Percentiles rank a stretch among this genome's conserved stretches.
Evolutionary conservation across 2,888 invertebrate species (phyloP).

Genomic region (Smittia sp.): DNA sequence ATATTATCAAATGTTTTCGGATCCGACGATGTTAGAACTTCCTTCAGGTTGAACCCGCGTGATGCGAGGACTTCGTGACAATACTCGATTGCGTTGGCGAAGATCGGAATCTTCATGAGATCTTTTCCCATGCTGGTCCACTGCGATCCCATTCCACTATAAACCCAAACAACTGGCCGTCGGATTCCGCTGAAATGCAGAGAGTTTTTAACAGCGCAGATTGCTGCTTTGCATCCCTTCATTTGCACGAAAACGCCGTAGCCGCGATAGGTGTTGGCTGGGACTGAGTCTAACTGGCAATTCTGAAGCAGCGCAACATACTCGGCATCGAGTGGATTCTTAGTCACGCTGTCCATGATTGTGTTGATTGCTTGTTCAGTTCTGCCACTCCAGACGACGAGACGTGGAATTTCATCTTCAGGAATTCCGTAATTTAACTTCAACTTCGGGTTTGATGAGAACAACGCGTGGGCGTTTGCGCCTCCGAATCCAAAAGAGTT

Average conservation of each 20-base stretch:
- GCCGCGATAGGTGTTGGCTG: slow-evolving; percentile 67
- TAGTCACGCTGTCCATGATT: slow-evolving; percentile 61
- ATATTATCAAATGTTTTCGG: slow-evolving; percentile 66
- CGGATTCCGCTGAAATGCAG: slow-evolving; percentile 62
- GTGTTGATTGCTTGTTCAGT: slow-evolving; percentile 66
- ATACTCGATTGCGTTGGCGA: slow-evolving; percentile 65
- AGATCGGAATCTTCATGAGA: slow-evolving; percentile 71
- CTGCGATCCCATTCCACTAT: slow-evolving; percentile 89
- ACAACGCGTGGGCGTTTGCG: slow-evolving; percentile 68
- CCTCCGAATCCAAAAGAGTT: slow-evolving; percentile 90
- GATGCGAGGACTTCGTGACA: slow-evolving; percentile 60
- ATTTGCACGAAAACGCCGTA: slow-evolving; percentile 57
- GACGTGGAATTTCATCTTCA: slow-evolving; percentile 61
- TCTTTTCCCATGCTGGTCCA: slow-evolving; percentile 81
- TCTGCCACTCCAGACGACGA: slow-evolving; percentile 70
- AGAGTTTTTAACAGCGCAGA: slow-evolving; percentile 55
- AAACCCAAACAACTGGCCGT: slow-evolving; percentile 82
- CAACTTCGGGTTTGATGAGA: slow-evolving; percentile 60
- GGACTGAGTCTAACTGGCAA: slow-evolving; percentile 56
- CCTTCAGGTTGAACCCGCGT: slow-evolving; percentile 62
- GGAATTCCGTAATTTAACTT: slow-evolving; percentile 62
- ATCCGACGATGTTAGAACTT: slow-evolving; percentile 63
- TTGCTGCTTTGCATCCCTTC: slow-evolving; percentile 42
- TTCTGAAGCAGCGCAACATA: slow-evolving; percentile 57
- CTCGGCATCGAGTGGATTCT: slow-evolving; percentile 58